Conservation (phyloP, 35 echinoderm and acorn worm species). For the Strongylocentrotus purpuratus region DNA sequence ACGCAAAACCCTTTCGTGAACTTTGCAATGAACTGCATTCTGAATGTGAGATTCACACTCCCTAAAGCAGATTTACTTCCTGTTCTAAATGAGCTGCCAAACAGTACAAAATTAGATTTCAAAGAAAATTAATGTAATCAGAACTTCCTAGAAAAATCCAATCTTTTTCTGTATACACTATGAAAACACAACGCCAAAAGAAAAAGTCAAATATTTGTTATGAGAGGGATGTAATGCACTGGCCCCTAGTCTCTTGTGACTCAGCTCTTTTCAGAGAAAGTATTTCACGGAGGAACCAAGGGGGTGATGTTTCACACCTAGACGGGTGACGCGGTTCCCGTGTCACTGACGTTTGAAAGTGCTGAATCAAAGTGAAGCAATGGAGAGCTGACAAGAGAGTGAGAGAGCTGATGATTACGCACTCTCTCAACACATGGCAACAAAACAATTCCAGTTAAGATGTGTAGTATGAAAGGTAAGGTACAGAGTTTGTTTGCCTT, state of each 20-base stretch:
- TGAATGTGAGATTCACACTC: background rate
- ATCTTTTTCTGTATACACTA: background rate
- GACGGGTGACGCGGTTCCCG: background rate
- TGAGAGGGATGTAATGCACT: background rate
- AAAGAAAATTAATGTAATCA: background rate
- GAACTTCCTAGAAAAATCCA: background rate
- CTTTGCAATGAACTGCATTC: background rate
- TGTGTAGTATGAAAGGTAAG: background rate
- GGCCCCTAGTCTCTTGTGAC: background rate
- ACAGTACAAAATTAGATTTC: background rate
- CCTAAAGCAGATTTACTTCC: background rate
- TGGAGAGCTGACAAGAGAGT: background rate
- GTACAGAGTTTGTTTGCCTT: background rate
- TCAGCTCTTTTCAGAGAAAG: slow-evolving; percentile 11
- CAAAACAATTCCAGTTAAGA: background rate
- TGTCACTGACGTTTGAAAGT: slow-evolving; percentile 11
- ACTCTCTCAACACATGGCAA: background rate
- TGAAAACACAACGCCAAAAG: background rate
- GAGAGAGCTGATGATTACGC: background rate
- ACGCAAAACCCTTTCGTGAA: background rate
- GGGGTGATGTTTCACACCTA: slow-evolving; percentile 4
- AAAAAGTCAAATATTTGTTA: background rate
- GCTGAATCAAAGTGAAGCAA: background rate
- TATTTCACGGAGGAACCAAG: background rate
- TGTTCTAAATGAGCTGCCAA: background rate